Evolutionary conservation across 2,888 invertebrate genomes (phyloP), one percentile per base, ranked within the genome.

Genomic region (Tinea trinotella): DNA sequence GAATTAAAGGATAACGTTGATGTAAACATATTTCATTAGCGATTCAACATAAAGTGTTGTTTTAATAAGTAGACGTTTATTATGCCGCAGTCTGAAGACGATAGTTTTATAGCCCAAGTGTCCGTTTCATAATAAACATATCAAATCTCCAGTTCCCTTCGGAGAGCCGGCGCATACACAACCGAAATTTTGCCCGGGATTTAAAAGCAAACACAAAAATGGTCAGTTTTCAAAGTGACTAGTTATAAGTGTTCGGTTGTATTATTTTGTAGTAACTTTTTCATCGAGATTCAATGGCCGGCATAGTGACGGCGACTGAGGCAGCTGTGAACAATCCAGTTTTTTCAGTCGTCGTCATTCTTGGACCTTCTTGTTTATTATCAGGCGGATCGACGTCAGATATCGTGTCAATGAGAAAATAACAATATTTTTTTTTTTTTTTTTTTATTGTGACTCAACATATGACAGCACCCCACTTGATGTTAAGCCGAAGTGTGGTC

Each of bases 181-280:
- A 5, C 17, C n/a, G 0, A 34, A 35, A 30, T 30, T 7, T 7
- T 30, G 30, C 7, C n/a, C 22, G 22, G 7, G 1, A 30, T 30
- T 30, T n/a, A n/a, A n/a, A n/a, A n/a, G n/a, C n/a, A n/a, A n/a
- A n/a, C n/a, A n/a, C n/a, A n/a, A 30, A 30, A n/a, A 30, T 30
- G 30, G 30, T 30, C n/a, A 30, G 30, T 30, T 30, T 30, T 22
- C 4, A 22, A 7, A 22, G n/a, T n/a, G n/a, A n/a, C n/a, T n/a
- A n/a, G n/a, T n/a, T 34, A 74, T 72, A 74, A 74, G 78, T 78
- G 80, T 81, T 72, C 62, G 77, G 74, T 62, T 54, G 4, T 17
- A 49, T 56, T 53, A 40, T 46, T 56, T 50, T 55, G 10, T 36
- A 46, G 24, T 56, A 54, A 35, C 18, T 49, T 30, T 9, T 24